phyloP scores from a whole-genome alignment of 2,797 vertebrate genomes.

The Amphiprion clarkii region DNA sequence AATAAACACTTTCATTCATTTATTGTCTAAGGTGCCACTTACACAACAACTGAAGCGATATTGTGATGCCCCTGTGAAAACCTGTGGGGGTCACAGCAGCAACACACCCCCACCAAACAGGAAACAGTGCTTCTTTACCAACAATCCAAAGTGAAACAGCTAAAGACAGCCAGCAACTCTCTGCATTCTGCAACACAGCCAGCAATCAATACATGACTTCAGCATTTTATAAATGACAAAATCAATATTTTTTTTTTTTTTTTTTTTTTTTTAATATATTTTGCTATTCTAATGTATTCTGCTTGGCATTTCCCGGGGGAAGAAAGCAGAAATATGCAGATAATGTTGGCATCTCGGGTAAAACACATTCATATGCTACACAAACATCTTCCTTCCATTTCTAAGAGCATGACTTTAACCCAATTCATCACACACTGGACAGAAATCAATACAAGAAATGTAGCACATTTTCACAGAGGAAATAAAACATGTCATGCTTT shows the following conservation, averaged over 20 bases:
- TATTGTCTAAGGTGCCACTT: too few relatives aligned
- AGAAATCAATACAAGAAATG: slow-evolving; percentile 21
- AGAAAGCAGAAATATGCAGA: slow-evolving; percentile 81
- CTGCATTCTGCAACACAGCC: slow-evolving; percentile 85
- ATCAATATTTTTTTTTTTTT: slow-evolving; percentile 86
- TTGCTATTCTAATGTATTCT: slow-evolving; percentile 86
- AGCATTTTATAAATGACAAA: slow-evolving; percentile 88
- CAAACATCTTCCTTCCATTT: slow-evolving; percentile 23
- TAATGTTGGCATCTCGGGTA: slow-evolving; percentile 24
- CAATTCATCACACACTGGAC: slow-evolving; percentile 13
- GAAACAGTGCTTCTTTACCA: slow-evolving; percentile 22
- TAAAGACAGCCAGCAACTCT: slow-evolving; percentile 74
- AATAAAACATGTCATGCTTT: slow-evolving; percentile 8
- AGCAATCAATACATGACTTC: slow-evolving; percentile 88
- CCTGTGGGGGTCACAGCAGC: too few relatives aligned
- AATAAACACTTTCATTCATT: neutral
- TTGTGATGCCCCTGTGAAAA: neutral
- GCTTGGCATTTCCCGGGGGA: slow-evolving; percentile 74
- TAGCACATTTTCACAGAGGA: slow-evolving; percentile 17
- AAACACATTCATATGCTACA: slow-evolving; percentile 16
- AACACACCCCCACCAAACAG: neutral
- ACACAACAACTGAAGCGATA: too few relatives aligned
- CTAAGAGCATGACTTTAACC: slow-evolving; percentile 12
- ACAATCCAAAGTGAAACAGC: slow-evolving; percentile 25
- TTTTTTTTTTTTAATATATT: slow-evolving; percentile 79